Conservation (phyloP, 2,888 invertebrate species). For the Heliothis peltigera region DNA sequence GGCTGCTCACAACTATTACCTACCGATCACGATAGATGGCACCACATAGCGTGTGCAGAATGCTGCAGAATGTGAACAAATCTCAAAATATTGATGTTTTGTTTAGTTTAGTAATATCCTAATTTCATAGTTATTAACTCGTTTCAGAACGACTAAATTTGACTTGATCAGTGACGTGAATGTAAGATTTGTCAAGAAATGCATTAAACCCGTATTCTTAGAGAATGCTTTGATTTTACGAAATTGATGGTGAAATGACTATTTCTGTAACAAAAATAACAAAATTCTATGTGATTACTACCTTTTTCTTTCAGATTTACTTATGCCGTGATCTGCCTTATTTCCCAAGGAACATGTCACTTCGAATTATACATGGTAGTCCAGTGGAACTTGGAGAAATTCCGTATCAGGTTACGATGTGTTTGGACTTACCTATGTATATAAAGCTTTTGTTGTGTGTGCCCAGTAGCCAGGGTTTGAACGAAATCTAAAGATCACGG, state of each 20-base stretch:
- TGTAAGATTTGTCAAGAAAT: not conserved
- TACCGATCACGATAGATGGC: not conserved
- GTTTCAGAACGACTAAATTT: constrained; percentile 17
- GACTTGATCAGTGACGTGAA: constrained; percentile 4
- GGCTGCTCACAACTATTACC: not conserved
- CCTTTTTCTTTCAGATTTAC: constrained; percentile 14
- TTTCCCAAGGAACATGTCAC: not conserved
- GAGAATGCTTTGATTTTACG: not conserved
- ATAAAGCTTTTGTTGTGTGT: no score
- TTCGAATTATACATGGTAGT: constrained; percentile 55
- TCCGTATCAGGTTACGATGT: constrained; percentile 75
- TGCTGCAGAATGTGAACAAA: no score
- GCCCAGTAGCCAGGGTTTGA: no score
- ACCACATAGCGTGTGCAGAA: no score
- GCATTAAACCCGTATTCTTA: not conserved
- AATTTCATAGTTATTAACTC: no score
- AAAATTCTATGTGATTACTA: constrained; percentile 15
- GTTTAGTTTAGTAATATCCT: no score
- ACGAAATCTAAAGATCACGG: no score
- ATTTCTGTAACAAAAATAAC: constrained; percentile 7
- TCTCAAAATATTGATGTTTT: no score
- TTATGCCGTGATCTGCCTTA: constrained; percentile 5
- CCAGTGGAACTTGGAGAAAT: constrained; percentile 72
- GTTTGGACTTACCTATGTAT: not conserved
- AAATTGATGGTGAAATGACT: constrained; percentile 27